A percentile compares a stretch with the other conserved stretches of the same genome.
These are phyloP conservation scores for Rhabdophis nuchalis DNA, from an alignment of 2,797 vertebrate species.

Conservation along the genomic window DNA sequence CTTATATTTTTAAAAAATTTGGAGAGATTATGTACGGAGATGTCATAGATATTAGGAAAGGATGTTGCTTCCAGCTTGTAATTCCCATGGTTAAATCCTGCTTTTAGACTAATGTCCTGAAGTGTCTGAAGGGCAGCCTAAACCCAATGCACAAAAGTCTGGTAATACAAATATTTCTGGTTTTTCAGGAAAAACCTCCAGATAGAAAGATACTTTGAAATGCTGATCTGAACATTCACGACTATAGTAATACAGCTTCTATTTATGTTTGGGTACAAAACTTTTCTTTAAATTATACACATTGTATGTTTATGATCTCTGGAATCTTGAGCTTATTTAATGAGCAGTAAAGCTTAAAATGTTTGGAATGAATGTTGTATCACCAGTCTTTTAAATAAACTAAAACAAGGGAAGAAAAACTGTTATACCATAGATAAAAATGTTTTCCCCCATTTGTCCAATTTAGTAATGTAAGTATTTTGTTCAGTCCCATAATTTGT, in stretches of 20 bases:
- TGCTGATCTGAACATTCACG: slow-evolving; percentile 2
- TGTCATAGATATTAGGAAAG: background rate
- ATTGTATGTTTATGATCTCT: background rate
- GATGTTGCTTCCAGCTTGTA: background rate
- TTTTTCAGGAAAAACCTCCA: slow-evolving; percentile 48
- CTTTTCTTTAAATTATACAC: background rate
- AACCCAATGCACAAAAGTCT: slow-evolving; percentile 14
- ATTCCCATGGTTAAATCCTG: slow-evolving; percentile 17
- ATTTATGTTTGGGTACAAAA: slow-evolving; percentile 45
- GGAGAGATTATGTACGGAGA: background rate
- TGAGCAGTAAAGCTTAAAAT: background rate
- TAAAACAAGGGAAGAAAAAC: background rate
- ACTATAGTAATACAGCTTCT: slow-evolving; percentile 45
- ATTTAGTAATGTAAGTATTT: background rate
- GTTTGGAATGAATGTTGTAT: background rate
- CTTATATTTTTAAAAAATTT: background rate
- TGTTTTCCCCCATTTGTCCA: background rate
- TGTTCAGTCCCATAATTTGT: background rate
- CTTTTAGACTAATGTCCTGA: slow-evolving; percentile 20
- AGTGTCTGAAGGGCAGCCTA: slow-evolving; percentile 20
- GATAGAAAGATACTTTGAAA: slow-evolving; percentile 31
- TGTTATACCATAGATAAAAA: background rate
- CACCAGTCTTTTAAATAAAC: background rate
- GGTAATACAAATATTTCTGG: slow-evolving; percentile 54
- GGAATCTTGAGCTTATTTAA: background rate